Evolutionary conservation across 2,113 vertebrate genomes (phyloP).

Genomic region (Tricholaema leucomelas): DNA sequence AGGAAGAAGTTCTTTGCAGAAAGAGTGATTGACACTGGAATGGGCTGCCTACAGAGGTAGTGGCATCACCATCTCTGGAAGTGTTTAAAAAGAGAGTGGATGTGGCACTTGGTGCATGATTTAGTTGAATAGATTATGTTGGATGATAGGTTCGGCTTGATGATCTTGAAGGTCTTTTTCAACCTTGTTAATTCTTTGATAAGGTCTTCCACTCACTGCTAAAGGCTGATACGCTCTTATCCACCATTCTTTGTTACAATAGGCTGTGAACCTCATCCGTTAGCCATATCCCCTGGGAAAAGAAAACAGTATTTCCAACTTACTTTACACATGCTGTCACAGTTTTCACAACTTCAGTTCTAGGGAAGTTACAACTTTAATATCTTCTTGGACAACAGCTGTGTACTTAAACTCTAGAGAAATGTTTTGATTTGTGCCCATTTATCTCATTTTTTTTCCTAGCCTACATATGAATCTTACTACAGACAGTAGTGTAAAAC

Average conservation of each 20-base stretch:
- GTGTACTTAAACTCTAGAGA: neutral
- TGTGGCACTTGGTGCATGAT: too few species aligned
- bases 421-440: accelerated
- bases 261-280: neutral
- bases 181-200: too few species aligned
- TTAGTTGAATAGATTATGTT: too few species aligned
- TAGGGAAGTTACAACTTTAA: neutral
- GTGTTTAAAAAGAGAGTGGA: too few species aligned
- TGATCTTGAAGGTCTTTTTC: too few species aligned
- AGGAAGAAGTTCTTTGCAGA: too few species aligned
- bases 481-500: neutral
- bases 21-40: too few species aligned
- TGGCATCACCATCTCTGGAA: too few species aligned
- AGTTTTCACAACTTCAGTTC: neutral
- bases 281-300: neutral
- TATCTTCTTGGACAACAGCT: neutral
- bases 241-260: neutral
- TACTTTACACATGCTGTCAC: neutral
- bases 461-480: neutral
- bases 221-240: accelerated
- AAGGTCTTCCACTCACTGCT: neutral
- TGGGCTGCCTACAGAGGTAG: too few species aligned
- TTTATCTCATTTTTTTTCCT: neutral
- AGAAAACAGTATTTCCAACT: neutral
- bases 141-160: too few species aligned